A percentile compares a stretch with the other conserved stretches of the same genome.
Evolutionary conservation across 2,888 invertebrate species (phyloP).

Genomic region (Philonicus albiceps): DNA sequence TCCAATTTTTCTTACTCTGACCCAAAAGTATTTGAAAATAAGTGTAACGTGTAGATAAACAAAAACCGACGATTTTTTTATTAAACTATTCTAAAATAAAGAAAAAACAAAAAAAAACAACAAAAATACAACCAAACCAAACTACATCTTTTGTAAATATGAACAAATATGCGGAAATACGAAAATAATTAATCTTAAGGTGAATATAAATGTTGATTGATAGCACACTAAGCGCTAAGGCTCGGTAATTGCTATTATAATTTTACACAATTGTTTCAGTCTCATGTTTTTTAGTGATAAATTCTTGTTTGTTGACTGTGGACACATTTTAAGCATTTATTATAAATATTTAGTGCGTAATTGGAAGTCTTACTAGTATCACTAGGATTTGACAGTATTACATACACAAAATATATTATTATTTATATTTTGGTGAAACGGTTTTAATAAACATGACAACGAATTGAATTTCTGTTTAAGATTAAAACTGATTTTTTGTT

Average conservation of each 20-base stretch:
- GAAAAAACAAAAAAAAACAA: not conserved
- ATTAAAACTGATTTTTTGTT: not conserved
- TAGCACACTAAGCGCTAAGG: slow-evolving; percentile 1
- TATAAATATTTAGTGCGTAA: not conserved
- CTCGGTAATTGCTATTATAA: not conserved
- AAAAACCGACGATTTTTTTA: slow-evolving; percentile 12
- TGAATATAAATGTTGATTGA: slow-evolving; percentile 29
- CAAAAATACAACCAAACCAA: not conserved
- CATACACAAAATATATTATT: not conserved
- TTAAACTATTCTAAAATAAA: slow-evolving; percentile 16
- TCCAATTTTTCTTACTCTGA: slow-evolving; percentile 3
- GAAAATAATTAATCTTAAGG: slow-evolving; percentile 18
- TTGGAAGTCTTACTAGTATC: not conserved
- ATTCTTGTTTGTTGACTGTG: slow-evolving; percentile 6
- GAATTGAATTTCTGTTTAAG: not conserved
- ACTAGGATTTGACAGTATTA: not conserved
- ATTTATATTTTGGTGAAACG: not conserved
- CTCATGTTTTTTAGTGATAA: slow-evolving; percentile 21
- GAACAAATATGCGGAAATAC: slow-evolving; percentile 5
- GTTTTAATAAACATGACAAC: not conserved
- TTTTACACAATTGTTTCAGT: slow-evolving; percentile 12
- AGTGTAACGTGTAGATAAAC: slow-evolving; percentile 33
- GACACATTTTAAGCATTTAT: not conserved
- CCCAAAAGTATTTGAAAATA: not conserved
- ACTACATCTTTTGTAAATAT: slow-evolving; percentile 14